Evolutionary conservation across 2,888 invertebrate genomes (phyloP).

Genomic region (Tachina grossa): DNA sequence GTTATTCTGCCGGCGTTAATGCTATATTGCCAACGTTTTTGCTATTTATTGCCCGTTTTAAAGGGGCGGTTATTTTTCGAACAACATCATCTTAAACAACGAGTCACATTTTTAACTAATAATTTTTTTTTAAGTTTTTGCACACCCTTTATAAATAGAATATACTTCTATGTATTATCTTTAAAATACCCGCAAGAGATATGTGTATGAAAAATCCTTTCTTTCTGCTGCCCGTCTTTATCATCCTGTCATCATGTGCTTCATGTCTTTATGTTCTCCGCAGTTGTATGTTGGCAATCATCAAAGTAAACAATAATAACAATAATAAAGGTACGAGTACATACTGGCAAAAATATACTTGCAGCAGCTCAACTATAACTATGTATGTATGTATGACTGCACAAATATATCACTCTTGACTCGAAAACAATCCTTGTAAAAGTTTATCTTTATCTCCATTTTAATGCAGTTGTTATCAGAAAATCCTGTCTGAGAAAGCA

Average conservation of each 20-base stretch:
- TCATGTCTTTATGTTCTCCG: constrained; percentile 46
- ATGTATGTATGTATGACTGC: constrained; percentile 46
- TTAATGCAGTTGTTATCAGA: constrained; percentile 53
- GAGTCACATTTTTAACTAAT: too few relatives aligned
- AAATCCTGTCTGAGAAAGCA: constrained; percentile 44
- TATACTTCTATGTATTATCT: neutral
- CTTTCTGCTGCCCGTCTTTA: constrained; percentile 27
- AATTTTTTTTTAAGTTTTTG: too few relatives aligned
- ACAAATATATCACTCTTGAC: constrained; percentile 60
- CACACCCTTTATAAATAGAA: too few relatives aligned
- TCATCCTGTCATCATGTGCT: constrained; percentile 25
- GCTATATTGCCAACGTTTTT: too few relatives aligned
- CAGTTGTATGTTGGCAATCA: constrained; percentile 66
- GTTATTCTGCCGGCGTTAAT: too few relatives aligned
- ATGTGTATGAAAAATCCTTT: constrained; percentile 38
- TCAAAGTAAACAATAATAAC: constrained; percentile 6
- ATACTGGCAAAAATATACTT: neutral
- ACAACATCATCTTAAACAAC: too few relatives aligned
- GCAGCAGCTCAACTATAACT: constrained; percentile 3
- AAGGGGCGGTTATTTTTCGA: too few relatives aligned
- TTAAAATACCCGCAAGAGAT: constrained; percentile 40
- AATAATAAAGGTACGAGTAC: neutral
- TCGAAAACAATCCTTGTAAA: constrained; percentile 53
- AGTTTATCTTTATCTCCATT: constrained; percentile 45
- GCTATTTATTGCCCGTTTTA: too few relatives aligned